These are phyloP conservation scores for Echinarachnius parma DNA, from an alignment of 53 echinoderm and acorn worm genomes.

Conservation along the genomic window DNA sequence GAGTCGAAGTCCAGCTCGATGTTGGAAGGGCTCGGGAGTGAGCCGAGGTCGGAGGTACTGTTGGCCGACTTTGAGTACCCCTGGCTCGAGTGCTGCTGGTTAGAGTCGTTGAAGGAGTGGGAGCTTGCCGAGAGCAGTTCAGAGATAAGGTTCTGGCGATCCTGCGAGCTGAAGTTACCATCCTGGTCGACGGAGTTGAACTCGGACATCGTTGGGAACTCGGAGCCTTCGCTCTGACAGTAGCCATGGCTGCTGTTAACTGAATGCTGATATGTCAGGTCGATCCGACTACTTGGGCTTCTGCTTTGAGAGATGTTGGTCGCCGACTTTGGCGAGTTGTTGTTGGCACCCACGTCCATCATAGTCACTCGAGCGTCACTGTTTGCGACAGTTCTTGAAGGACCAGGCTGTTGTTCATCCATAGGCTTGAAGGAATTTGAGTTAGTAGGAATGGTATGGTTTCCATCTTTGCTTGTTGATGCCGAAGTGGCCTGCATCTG, in stretches of 20 bases:
- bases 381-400: background rate
- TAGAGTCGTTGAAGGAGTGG: background rate
- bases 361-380: background rate
- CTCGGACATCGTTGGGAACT: conserved; percentile 46
- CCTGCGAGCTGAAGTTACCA: conserved; percentile 17
- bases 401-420: background rate
- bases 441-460: too few species aligned
- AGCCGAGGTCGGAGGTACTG: conserved; percentile 26
- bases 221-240: conserved; percentile 1
- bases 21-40: conserved; percentile 49
- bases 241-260: conserved; percentile 25
- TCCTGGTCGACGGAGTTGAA: conserved; percentile 47
- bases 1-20: conserved; percentile 86
- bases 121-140: conserved; percentile 19
- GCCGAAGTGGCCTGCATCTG: conserved; percentile 38
- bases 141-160: conserved; percentile 29
- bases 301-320: background rate
- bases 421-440: too few species aligned
- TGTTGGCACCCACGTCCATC: background rate
- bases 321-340: background rate
- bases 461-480: background rate
- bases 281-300: background rate
- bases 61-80: conserved; percentile 20
- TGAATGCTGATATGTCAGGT: conserved; percentile 16
- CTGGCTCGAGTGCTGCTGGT: background rate